phyloP scores from a whole-genome alignment of 1,140 invertebrate species.

The Danaus plexippus region DNA sequence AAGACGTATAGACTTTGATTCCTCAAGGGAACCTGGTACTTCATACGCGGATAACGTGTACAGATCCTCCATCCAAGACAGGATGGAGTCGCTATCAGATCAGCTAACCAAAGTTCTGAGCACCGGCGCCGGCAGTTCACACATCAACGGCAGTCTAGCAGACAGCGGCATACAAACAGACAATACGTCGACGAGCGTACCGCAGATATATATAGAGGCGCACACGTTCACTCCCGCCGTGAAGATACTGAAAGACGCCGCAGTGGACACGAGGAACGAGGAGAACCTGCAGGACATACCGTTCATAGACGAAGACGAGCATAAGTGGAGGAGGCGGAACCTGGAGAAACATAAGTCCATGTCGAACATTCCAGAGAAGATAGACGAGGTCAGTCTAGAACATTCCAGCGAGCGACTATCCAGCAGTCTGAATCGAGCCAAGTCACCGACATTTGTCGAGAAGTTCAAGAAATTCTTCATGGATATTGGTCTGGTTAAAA shows the following conservation, averaged over 20 bases:
- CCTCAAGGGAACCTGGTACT: constrained; percentile 46
- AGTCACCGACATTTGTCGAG: constrained; percentile 62
- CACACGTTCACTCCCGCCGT: constrained; percentile 29
- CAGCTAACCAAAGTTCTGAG: constrained; percentile 59
- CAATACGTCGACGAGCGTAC: constrained; percentile 58
- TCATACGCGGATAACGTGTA: constrained; percentile 53
- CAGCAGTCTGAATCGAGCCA: constrained; percentile 52
- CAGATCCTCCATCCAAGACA: constrained; percentile 38
- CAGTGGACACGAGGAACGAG: constrained; percentile 60
- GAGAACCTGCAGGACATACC: constrained; percentile 64
- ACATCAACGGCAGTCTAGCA: constrained; percentile 61
- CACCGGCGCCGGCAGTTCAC: constrained; percentile 54
- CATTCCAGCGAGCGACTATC: constrained; percentile 49
- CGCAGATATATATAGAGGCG: constrained; percentile 53
- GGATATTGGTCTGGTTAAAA: constrained; percentile 55
- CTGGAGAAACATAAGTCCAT: constrained; percentile 60
- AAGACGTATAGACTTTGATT: constrained; percentile 55
- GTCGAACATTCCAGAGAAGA: constrained; percentile 57
- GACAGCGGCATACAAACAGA: constrained; percentile 65
- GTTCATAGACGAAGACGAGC: constrained; percentile 62
- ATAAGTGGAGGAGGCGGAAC: constrained; percentile 40
- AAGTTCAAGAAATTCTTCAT: constrained; percentile 65
- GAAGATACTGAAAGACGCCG: constrained; percentile 51
- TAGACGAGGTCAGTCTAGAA: constrained; percentile 52
- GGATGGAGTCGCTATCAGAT: constrained; percentile 54